phyloP scores from a whole-genome alignment of 64 coral and sea anemone genomes.

The Cladopsammia gracilis region DNA sequence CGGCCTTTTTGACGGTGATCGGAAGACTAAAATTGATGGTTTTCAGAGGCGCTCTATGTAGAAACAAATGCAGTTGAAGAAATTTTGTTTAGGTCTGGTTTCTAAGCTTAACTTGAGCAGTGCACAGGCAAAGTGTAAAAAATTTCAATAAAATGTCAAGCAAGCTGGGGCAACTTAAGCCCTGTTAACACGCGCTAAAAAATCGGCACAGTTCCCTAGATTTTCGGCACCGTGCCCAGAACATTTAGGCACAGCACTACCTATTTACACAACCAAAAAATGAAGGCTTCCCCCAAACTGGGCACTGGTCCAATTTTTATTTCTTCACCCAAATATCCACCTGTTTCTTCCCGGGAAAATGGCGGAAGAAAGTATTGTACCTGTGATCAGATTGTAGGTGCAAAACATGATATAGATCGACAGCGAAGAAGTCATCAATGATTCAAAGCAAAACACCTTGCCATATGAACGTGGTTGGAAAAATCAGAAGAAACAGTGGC shows the following conservation, averaged over 20 bases:
- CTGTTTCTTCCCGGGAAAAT: constrained; percentile 13
- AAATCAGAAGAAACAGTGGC: neutral
- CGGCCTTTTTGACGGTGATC: no score
- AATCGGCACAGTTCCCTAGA: constrained; percentile 14
- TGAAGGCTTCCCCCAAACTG: neutral
- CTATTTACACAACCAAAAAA: constrained; percentile 13
- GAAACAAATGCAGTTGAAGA: no score
- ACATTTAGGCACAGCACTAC: constrained; percentile 31
- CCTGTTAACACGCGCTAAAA: constrained; percentile 38
- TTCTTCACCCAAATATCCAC: neutral
- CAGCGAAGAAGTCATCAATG: neutral
- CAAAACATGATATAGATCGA: constrained; percentile 14
- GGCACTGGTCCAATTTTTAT: neutral
- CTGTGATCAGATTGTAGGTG: neutral
- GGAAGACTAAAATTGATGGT: no score
- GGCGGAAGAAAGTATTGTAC: neutral
- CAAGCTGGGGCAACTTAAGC: no score
- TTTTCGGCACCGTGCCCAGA: neutral
- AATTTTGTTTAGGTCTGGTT: no score
- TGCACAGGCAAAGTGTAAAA: no score
- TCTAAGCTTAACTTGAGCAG: no score
- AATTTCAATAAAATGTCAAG: no score
- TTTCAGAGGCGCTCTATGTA: no score
- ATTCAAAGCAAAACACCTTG: neutral
- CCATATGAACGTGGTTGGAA: neutral